phyloP scores from a whole-genome alignment of 2,797 vertebrate genomes.

The Merluccius polli region DNA sequence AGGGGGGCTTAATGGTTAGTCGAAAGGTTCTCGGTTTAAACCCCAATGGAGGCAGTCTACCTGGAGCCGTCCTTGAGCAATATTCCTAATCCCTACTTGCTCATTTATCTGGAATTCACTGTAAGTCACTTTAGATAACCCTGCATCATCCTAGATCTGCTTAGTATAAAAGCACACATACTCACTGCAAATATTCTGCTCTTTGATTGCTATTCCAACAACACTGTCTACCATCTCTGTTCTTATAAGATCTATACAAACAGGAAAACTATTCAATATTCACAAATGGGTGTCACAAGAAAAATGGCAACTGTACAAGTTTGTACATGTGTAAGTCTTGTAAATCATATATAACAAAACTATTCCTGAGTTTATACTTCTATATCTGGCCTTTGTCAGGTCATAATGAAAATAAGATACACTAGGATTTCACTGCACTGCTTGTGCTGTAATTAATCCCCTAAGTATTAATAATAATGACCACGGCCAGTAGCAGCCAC shows the following conservation, averaged over 20 bases:
- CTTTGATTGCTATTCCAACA: too few species aligned
- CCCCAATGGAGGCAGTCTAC: not conserved
- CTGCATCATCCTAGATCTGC: not conserved
- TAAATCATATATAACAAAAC: not conserved
- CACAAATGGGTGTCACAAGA: too few species aligned
- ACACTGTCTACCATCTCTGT: not conserved
- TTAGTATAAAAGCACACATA: too few species aligned
- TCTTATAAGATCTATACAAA: not conserved
- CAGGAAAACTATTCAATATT: not conserved
- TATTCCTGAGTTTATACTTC: not conserved
- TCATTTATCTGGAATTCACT: not conserved
- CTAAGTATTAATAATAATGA: slow-evolving; percentile 38
- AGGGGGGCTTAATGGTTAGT: not conserved
- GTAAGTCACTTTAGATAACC: not conserved
- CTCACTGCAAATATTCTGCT: too few species aligned
- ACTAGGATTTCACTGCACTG: slow-evolving; percentile 16
- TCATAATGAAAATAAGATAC: not conserved
- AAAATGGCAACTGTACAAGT: not conserved
- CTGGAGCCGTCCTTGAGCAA: not conserved
- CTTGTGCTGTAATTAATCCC: slow-evolving; percentile 10
- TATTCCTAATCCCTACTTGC: not conserved
- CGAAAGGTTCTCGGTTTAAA: not conserved
- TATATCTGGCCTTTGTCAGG: not conserved
- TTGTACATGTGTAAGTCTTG: not conserved
- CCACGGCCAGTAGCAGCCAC: slow-evolving; percentile 17